Percentiles rank a stretch among this genome's conserved stretches.
phyloP scores from a whole-genome alignment of 2,113 vertebrate genomes.

The Tetrao urogallus region DNA sequence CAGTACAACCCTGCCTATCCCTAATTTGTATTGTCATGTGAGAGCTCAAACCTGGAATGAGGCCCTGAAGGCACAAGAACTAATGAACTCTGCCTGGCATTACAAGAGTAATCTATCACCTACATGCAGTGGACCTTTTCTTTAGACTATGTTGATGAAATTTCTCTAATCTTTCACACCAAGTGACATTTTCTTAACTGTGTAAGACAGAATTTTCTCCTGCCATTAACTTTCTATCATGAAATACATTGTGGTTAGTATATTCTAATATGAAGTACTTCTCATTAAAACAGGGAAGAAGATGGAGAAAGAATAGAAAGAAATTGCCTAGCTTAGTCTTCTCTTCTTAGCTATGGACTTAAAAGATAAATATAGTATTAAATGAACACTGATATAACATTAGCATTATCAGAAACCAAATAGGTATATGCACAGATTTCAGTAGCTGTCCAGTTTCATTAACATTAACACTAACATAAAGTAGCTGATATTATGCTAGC shows the following conservation, averaged over 20 bases:
- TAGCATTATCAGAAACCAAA: neutral
- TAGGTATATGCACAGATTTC: neutral
- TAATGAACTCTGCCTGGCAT: slow-evolving; percentile 57
- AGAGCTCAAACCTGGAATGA: slow-evolving; percentile 13
- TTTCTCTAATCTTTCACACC: neutral
- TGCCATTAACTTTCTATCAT: neutral
- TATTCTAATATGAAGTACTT: neutral
- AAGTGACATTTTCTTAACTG: slow-evolving; percentile 1
- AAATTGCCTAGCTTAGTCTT: neutral
- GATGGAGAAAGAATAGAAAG: neutral
- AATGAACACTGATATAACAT: neutral
- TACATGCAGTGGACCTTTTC: neutral
- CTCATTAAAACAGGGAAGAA: neutral
- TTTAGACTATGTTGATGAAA: slow-evolving; percentile 16
- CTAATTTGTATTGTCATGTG: slow-evolving; percentile 41
- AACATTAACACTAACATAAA: neutral
- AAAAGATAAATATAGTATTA: neutral
- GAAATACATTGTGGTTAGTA: neutral
- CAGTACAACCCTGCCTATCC: neutral
- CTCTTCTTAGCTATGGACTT: neutral
- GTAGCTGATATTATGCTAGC: neutral
- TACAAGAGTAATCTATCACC: slow-evolving; percentile 19
- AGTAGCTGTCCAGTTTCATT: neutral
- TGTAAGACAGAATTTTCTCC: neutral
- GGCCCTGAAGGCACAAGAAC: slow-evolving; percentile 24